phyloP scores from a whole-genome alignment of 2,113 vertebrate genomes.

The Chelonoidis abingdonii region DNA sequence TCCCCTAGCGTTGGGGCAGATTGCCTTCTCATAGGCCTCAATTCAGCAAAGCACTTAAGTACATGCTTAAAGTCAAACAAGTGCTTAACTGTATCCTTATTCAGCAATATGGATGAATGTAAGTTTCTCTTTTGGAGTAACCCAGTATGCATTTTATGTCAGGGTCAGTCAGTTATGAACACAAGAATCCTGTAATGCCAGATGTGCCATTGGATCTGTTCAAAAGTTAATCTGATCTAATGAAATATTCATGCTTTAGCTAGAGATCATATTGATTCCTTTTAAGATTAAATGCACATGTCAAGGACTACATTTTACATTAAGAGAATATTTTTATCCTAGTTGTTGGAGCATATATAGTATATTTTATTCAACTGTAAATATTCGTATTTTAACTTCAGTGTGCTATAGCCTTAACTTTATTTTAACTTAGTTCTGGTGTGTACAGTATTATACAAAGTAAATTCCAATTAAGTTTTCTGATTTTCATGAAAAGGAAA shows the following conservation, averaged over 20 bases:
- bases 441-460: background rate
- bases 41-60: background rate
- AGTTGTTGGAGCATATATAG: background rate
- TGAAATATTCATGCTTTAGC: conserved; percentile 61
- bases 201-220: background rate
- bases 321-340: background rate
- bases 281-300: conserved; percentile 63
- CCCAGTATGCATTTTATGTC: background rate
- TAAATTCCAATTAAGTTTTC: background rate
- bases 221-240: conserved; percentile 51
- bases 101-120: background rate
- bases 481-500: background rate
- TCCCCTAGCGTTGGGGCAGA: background rate
- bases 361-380: background rate
- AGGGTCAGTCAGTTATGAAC: conserved; percentile 11
- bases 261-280: background rate
- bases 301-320: conserved; percentile 49
- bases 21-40: background rate
- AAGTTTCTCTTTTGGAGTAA: background rate
- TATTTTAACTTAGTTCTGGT: background rate
- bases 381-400: background rate
- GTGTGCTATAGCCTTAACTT: background rate
- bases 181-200: background rate
- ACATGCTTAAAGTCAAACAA: background rate
- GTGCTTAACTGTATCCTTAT: conserved; percentile 29